Conservation (phyloP, 2,888 invertebrate species). For the Acholoe squamosa region DNA sequence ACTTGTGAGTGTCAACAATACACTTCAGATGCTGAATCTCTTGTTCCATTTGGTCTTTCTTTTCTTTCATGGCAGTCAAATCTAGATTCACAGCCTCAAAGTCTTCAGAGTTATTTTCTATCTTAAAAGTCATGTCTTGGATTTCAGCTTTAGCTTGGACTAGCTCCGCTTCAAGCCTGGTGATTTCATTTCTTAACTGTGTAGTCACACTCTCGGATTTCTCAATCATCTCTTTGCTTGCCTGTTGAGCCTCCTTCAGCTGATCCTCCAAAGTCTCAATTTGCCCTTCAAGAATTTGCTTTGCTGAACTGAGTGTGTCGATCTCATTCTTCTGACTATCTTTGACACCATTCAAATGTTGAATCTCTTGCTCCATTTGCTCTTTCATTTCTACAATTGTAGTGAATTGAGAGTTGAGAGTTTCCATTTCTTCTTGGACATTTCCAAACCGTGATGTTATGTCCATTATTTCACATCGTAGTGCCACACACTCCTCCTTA, state of each 20-base stretch:
- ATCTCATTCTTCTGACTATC: background rate
- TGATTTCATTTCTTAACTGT: background rate
- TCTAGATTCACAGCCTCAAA: constrained; percentile 5
- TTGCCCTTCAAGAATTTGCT: background rate
- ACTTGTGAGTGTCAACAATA: background rate
- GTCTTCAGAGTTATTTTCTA: constrained; percentile 31
- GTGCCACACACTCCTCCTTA: background rate
- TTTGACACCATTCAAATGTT: background rate
- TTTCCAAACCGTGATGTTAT: background rate
- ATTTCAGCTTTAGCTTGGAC: background rate
- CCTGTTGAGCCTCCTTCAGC: background rate
- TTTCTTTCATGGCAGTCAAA: background rate
- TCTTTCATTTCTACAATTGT: background rate
- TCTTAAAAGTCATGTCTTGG: background rate
- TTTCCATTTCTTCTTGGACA: background rate
- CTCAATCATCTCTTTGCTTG: background rate
- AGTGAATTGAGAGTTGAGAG: background rate
- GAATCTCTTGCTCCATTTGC: constrained; percentile 31
- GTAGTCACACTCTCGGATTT: background rate
- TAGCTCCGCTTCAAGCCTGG: background rate
- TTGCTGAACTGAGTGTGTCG: background rate
- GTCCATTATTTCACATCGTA: background rate
- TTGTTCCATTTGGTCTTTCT: constrained; percentile 32
- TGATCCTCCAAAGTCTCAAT: constrained; percentile 7
- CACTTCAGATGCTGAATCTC: background rate